Percentiles rank a stretch among this genome's conserved stretches.
Evolutionary conservation across 2,113 vertebrate species (phyloP).

Genomic region (Hydrolagus affinis): DNA sequence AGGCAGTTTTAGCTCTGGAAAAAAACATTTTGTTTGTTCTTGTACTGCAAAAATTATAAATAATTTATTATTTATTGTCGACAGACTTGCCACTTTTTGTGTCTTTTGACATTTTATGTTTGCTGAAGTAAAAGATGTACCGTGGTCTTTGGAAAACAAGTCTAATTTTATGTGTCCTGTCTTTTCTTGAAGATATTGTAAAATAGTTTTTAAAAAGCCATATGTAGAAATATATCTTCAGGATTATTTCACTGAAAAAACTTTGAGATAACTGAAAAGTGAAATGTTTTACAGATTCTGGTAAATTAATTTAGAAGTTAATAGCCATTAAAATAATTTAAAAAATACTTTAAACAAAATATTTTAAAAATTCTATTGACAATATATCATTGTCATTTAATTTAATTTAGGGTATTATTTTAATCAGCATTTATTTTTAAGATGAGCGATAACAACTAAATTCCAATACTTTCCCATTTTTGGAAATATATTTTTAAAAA

Average conservation of each 20-base stretch:
- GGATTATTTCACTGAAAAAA: slow-evolving; percentile 73
- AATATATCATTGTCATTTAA: not conserved
- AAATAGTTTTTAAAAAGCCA: slow-evolving; percentile 66
- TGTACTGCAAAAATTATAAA: slow-evolving; percentile 83
- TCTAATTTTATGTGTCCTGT: slow-evolving; percentile 67
- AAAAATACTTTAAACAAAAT: not conserved
- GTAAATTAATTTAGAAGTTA: slow-evolving; percentile 4
- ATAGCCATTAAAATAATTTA: not conserved
- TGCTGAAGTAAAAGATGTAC: slow-evolving; percentile 79
- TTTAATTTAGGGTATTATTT: not conserved
- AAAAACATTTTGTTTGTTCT: slow-evolving; percentile 74
- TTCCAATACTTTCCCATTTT: not conserved
- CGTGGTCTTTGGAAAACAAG: slow-evolving; percentile 75
- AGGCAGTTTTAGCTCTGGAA: slow-evolving; percentile 62
- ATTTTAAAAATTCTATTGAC: too few species aligned
- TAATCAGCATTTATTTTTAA: not conserved
- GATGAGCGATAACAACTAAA: not conserved
- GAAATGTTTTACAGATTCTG: slow-evolving; percentile 15
- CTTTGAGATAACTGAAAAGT: slow-evolving; percentile 59
- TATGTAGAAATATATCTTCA: slow-evolving; percentile 73
- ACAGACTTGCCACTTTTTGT: slow-evolving; percentile 94
- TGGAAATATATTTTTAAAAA: not conserved
- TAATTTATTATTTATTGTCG: slow-evolving; percentile 99
- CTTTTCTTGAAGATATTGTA: slow-evolving; percentile 65
- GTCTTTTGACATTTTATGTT: slow-evolving; percentile 75